These are phyloP conservation scores for Polypedilum vanderplanki DNA, from an alignment of 1,140 invertebrate genomes.

Conservation along the genomic window DNA sequence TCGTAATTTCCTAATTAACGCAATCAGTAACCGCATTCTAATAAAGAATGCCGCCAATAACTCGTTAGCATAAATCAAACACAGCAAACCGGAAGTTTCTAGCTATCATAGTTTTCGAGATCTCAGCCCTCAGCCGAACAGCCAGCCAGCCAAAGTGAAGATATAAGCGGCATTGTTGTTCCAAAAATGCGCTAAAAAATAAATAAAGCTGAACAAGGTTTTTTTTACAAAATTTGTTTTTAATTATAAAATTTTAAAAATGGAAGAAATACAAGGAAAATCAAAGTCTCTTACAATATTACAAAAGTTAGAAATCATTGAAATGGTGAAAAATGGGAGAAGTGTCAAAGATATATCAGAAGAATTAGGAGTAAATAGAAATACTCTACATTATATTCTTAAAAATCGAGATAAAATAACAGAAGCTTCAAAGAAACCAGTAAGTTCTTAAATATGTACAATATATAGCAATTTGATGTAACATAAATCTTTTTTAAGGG, in stretches of 20 bases:
- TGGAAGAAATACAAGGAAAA: background rate
- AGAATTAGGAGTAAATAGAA: background rate
- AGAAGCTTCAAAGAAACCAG: background rate
- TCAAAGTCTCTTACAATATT: background rate
- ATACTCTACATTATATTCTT: background rate
- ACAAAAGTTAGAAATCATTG: background rate
- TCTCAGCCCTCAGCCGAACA: too few species aligned
- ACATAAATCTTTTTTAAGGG: background rate
- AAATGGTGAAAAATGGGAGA: background rate
- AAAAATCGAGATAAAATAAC: constrained; percentile 18
- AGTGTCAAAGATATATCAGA: background rate
- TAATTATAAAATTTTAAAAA: background rate
- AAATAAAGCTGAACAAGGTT: background rate
- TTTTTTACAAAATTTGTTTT: background rate
- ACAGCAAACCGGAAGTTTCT: too few species aligned
- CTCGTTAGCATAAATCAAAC: too few species aligned
- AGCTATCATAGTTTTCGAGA: too few species aligned
- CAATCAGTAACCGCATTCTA: too few species aligned
- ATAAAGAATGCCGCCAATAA: too few species aligned
- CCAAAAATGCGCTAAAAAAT: too few species aligned
- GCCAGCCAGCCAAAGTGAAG: too few species aligned
- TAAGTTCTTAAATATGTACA: background rate
- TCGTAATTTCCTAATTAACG: too few species aligned
- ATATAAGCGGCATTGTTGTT: too few species aligned
- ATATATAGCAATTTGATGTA: background rate